Evolutionary conservation across 2,113 vertebrate species (phyloP).

Genomic region (Upupa epops): DNA sequence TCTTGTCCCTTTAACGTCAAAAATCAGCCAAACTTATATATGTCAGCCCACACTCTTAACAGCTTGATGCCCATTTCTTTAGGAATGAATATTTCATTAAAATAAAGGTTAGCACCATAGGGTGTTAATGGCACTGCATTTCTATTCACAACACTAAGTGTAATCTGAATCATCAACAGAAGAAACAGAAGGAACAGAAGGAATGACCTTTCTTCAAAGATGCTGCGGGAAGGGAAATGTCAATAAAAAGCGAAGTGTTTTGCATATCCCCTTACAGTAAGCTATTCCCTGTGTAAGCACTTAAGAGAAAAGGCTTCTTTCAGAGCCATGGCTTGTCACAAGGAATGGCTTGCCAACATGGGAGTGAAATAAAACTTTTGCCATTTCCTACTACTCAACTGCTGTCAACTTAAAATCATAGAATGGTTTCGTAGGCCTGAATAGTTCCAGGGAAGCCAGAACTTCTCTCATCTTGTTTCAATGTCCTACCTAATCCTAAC

Average conservation of each 20-base stretch:
- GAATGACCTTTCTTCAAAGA: constrained; percentile 60
- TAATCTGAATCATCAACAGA: constrained; percentile 56
- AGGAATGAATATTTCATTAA: constrained; percentile 58
- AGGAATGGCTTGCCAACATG: background rate
- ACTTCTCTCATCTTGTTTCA: background rate
- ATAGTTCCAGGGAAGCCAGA: background rate
- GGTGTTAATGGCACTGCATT: constrained; percentile 38
- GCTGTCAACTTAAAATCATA: background rate
- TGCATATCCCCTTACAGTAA: constrained; percentile 44
- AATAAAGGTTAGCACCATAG: constrained; percentile 54
- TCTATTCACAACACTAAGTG: constrained; percentile 16
- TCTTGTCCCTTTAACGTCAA: background rate
- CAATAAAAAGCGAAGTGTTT: constrained; percentile 44
- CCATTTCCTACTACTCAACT: background rate
- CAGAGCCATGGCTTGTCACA: background rate
- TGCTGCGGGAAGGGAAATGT: constrained; percentile 43
- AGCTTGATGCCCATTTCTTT: background rate
- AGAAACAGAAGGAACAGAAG: constrained; percentile 39
- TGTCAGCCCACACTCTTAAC: background rate
- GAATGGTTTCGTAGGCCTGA: background rate
- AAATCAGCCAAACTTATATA: background rate
- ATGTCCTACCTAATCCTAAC: background rate
- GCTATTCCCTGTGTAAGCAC: constrained; percentile 27
- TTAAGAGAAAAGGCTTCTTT: background rate
- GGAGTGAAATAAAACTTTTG: constrained; percentile 43